Base-by-base conservation (phyloP, 1,140 invertebrate genomes). In the Rhynchophorus ferrugineus region DNA sequence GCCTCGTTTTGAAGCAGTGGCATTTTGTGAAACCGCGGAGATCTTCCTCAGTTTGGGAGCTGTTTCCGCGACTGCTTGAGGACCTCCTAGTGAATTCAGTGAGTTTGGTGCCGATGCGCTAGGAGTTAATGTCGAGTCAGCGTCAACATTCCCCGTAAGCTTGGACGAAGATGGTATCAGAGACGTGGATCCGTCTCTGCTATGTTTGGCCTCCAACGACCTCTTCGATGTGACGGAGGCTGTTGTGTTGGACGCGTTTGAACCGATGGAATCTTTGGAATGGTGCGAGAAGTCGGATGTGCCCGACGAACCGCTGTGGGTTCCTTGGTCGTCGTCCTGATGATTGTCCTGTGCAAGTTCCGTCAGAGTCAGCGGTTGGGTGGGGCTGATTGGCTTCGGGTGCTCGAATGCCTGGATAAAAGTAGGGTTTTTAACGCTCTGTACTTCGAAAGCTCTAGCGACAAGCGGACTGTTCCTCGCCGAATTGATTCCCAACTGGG, bases 1-100 rank as follows among this genome's bases (percentile, higher is more conserved):
- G 13, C 75, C 72, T 34, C 75, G 64, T 61, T 77, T 78, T 13
- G 71, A 70, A 36, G 69, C 67, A 45, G 66, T 65, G 0, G 66
- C 68, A 42, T 46, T 60, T 58, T 70, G 68, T 5, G 69, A 69
- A 6, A 68, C 63, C 3, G 62, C 57, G 8, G 66, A 67, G 13
- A 65, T 57, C 54, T 69, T 69, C 38, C 68, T 58, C 39, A 58
- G 58, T 44, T 54, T 63, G 2, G 59, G 24, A n/a, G n/a, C n/a
- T 5, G 11, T 29, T 29, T 29, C 24, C 24, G 24, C 24, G 24
- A 29, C 24, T 29, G 24, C 5, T 29, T 29, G 24, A 29, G 24
- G 5, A 6, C 24, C 24, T 6, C 24, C 11, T 6, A 29, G 24
- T 11, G 24, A 29, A 29, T 29, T 29, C 24, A 29, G 11, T 11